Conservation (phyloP, 2,113 vertebrate species). For the Xiphophorus couchianus region DNA sequence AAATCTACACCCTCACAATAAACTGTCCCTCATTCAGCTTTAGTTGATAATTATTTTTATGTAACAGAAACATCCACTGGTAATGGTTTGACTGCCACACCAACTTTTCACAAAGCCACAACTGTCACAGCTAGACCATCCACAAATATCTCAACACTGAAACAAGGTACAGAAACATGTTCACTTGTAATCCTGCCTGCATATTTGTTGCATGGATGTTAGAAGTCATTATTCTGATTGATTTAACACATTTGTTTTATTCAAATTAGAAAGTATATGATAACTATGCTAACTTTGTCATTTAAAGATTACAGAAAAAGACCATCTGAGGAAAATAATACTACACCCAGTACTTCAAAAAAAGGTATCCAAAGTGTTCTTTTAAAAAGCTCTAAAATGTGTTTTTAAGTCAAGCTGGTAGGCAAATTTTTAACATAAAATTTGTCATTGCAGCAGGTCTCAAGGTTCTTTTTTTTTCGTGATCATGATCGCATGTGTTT, state of each 20-base stretch:
- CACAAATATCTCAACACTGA: slow-evolving; percentile 2
- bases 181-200: background rate
- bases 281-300: slow-evolving; percentile 5
- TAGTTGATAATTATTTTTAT: background rate
- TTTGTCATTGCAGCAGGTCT: background rate
- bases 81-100: background rate
- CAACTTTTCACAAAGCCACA: slow-evolving; percentile 20
- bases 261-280: background rate
- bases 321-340: background rate
- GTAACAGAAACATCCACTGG: slow-evolving; percentile 11
- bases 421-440: background rate
- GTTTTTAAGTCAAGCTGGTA: background rate
- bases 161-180: slow-evolving; percentile 33
- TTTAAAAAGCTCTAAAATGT: background rate
- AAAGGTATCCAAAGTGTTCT: slow-evolving; percentile 36
- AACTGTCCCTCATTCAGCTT: background rate
- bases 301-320: slow-evolving; percentile 44
- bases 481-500: background rate
- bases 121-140: slow-evolving; percentile 9
- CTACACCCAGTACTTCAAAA: slow-evolving; percentile 8
- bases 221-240: background rate
- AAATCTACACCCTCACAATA: background rate
- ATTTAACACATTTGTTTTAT: background rate
- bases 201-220: slow-evolving; percentile 15
- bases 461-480: background rate